Base-by-base conservation (phyloP, 2,888 invertebrate species). In the Cremastinae sp. region DNA sequence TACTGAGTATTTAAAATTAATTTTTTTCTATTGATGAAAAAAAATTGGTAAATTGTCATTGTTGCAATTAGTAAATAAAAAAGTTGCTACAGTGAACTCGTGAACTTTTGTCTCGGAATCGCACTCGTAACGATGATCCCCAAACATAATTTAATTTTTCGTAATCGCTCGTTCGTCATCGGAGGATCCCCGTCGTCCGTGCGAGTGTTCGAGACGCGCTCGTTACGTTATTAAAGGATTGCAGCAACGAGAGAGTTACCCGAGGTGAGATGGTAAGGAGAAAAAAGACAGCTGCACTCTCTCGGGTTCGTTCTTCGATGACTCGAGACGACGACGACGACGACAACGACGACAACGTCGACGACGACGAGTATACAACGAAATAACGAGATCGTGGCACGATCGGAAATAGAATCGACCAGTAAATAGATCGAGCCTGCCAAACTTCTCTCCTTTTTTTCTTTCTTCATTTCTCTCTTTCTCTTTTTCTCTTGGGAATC, bases 371-470 rank as follows among this genome's bases (percentile, higher is more conserved):
- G 78, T 75, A 61, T 53, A 45, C 61, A 77, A 64, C 78, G 71
- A 73, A 81, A 80, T 83, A 83, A 84, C 81, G 83, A 83, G 83
- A 88, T 87, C 86, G 85, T 83, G 86, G 84, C 83, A 84, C 85
- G 86, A 84, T 85, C 87, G 87, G 82, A 89, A 89, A 89, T 89
- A 89, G 88, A 79, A 89, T 88, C 85, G 86, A 89, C 88, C 87
- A 88, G 88, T 85, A 89, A 89, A 89, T 89, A 89, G 89, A 89
- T 84, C 85, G 83, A 86, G 88, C 85, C 80, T 84, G 80, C 79
- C 81, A 53, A 68, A 28, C 39, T 45, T 61, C 47, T 55, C 65
- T 62, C 58, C 59, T 51, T 61, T 86, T 85, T 85, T 84, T 83
- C 79, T 81, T 81, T 78, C 37, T 41, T 14, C 12, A 16, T 64